Evolutionary conservation across 2,888 invertebrate species (phyloP), one percentile per base, ranked within the genome.

Genomic region (Amiota minor): DNA sequence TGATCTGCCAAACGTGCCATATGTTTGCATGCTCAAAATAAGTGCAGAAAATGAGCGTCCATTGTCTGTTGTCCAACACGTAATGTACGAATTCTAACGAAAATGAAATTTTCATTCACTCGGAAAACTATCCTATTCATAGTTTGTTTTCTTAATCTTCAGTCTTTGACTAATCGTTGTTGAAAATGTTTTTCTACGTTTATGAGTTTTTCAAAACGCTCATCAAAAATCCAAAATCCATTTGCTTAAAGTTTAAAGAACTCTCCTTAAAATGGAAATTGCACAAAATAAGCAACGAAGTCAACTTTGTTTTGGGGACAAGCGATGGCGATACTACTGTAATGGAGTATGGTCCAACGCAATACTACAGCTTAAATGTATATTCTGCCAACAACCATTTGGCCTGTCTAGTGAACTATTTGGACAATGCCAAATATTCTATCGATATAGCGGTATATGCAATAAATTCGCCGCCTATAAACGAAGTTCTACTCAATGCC

Each of bases 371-470:
- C 35, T 35, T 35, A 35, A 16, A 55, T 55, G 6, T 1, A 1
- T 11, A 72, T 23, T 50, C 46, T 49, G 20, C 49, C 45, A 61
- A 65, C n/a, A 47, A 47, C 6, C 67, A 72, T n/a, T 12, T 73
- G 6, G 23, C 2, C 1, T 23, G 11, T 2, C 70, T 77, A 12
- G n/a, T 73, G 16, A 4, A 49, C 1, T 8, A 72, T 9, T 12
- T 77, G 16, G 20, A 47, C 20, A 23, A 2, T 1, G 76, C 77
- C 16, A 20, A 49, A 16, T 72, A 50, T 47, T 64, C 70, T 16
- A 73, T 77, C 9, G 74, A 74, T 18, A 10, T 74, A 14, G 77
- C 76, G 14, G 72, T 77, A 14, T 77, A 72, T 64, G 49, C 62
- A 8, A 53, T 77, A n/a, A 35, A 49, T 49, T 73, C 72, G 12